Base-by-base conservation (phyloP, 2,113 vertebrate species). In the Osmerus mordax region DNA sequence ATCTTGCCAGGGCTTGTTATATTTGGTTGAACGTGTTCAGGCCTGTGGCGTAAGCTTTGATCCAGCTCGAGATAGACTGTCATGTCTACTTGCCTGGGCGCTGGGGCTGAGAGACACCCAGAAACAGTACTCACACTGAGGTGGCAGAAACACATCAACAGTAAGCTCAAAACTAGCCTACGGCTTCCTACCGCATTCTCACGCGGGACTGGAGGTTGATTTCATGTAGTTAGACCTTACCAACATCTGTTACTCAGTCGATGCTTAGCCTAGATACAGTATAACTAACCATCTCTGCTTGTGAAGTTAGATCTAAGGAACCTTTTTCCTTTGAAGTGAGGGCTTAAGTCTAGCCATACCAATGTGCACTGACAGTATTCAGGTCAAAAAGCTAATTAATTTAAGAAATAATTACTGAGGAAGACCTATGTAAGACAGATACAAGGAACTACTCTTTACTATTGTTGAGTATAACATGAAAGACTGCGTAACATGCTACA, bases 341-440 rank as follows among this genome's bases (percentile, higher is more conserved):
- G 78, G 72, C 63, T 84, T 36, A 1, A 66, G 78, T 85, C 78
- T 76, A 52, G 78, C 70, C 15, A 55, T 4, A 19, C n/a, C 82
- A 73, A 74, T 80, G 84, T 76, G 79, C 72, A 77, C 74, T 83
- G 78, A 80, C 14, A 80, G 69, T 73, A 79, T 83, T 74, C 58
- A 25, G 85, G 76, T 88, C 81, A 84, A 83, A 83, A 76, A 77
- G 79, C 70, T 78, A 84, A 78, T 87, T 79, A 82, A 87, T 82
- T 71, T 83, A 80, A 79, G 66, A 71, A 78, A 72, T 78, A 79
- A 70, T 56, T 77, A 73, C 63, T 63, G 32, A 74, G 25, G 53
- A 65, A 66, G 66, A 68, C 19, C 60, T 16, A 1, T 52, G 8
- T 71, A 62, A 67, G 68, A 56, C 21, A 53, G 15, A 73, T 62